These are phyloP conservation scores for Catostylus mosaicus DNA, from an alignment of 30 jellyfish, hydroid and myxozoan species.

Conservation along the genomic window DNA sequence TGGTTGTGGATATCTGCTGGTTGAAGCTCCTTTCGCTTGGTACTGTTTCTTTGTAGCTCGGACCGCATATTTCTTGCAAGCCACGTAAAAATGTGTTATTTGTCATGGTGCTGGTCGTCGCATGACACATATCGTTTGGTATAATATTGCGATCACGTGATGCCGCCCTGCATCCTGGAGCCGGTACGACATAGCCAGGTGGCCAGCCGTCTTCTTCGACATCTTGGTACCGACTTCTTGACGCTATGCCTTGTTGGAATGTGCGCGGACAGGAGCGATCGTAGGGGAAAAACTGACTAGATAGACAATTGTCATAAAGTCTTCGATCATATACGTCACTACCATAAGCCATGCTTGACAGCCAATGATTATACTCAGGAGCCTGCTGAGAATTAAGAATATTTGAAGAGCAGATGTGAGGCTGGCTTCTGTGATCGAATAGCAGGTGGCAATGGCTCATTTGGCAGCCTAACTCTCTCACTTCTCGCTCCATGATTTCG, in stretches of 20 bases:
- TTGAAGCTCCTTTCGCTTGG: not conserved
- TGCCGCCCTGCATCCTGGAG: slow-evolving; percentile 6
- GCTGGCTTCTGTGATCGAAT: slow-evolving; percentile 21
- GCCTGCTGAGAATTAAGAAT: slow-evolving; percentile 11
- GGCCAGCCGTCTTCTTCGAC: slow-evolving; percentile 24
- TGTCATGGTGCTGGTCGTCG: not conserved
- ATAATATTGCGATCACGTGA: not conserved
- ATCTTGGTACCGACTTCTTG: slow-evolving; percentile 5
- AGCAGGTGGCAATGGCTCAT: slow-evolving; percentile 46
- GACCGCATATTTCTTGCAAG: slow-evolving; percentile 1
- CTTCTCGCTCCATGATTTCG: slow-evolving; percentile 8
- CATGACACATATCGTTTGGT: not conserved
- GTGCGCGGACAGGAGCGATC: slow-evolving; percentile 8
- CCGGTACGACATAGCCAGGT: not conserved
- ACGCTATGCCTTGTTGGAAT: not conserved
- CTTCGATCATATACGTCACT: slow-evolving; percentile 22
- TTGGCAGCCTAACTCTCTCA: slow-evolving; percentile 49
- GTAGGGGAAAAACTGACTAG: slow-evolving; percentile 20
- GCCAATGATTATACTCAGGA: slow-evolving; percentile 33
- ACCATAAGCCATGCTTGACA: slow-evolving; percentile 45
- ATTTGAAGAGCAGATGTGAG: slow-evolving; percentile 56
- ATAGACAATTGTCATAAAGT: slow-evolving; percentile 1
- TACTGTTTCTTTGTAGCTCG: not conserved
- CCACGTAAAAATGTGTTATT: slow-evolving; percentile 2
- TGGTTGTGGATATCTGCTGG: not conserved